Evolutionary conservation across 2,888 invertebrate genomes (phyloP), one percentile per base, ranked within the genome.

Genomic region (Phytoseiulus persimilis): DNA sequence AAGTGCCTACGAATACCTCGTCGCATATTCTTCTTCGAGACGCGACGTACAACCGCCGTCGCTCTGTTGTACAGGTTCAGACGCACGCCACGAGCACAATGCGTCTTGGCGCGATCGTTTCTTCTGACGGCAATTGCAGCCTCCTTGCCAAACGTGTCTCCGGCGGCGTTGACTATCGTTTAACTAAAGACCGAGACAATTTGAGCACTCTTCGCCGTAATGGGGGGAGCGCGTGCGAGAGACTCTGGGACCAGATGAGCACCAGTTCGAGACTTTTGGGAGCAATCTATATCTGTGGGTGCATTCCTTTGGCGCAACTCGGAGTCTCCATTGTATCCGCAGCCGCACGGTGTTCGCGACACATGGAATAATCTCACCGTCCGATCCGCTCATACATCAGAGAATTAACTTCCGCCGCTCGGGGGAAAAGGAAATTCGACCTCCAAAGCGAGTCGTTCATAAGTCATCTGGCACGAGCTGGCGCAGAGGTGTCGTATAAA

Each of bases 381-480:
- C 65, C 65, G 28, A 65, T 6, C 65, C 65, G 65, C 11, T 23
- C 65, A 23, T 65, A 14, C 18, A 23, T 65, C 65, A 23, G 1
- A 23, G 65, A 65, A 65, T 65, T 65, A 65, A 65, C 1, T 65
- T 65, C 65, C 65, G 18, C 28, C 14, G 14, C 28, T 65, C 65
- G 28, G 65, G 18, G 65, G 18, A 65, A 28, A 65, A 65, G 39
- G 9, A 65, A 65, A 65, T 65, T 65, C 65, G 65, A 65, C 65
- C 65, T 65, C 65, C 65, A 65, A 14, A 14, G 65, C 65, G 65
- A 65, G 65, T 65, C 65, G 65, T 65, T 65, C 65, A 65, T 65
- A 65, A 65, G 65, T 65, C 65, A 65, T 65, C 65, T 65, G 65
- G 65, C 65, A 65, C 65, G 65, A 65, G 65, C 65, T 65, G 65